These are phyloP conservation scores for Camelus bactrianus DNA, from an alignment of 2,113 vertebrate genomes.

Conservation along the genomic window DNA sequence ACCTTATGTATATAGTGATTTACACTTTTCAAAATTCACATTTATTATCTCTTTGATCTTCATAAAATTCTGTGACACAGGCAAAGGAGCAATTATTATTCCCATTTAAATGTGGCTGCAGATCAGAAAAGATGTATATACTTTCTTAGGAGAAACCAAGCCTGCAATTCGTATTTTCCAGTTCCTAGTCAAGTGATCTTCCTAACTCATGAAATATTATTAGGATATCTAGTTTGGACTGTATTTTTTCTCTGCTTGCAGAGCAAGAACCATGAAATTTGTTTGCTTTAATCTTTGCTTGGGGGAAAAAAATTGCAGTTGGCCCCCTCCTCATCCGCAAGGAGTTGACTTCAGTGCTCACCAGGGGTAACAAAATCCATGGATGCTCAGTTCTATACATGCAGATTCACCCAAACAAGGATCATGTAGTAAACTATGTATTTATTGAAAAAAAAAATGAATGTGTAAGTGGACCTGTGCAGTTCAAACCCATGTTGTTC, in stretches of 20 bases:
- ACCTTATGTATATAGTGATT: conserved; percentile 57
- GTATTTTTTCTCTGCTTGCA: neutral
- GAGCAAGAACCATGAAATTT: neutral
- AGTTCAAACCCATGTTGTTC: neutral
- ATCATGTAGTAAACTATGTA: neutral
- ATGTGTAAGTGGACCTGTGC: neutral
- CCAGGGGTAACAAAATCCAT: neutral
- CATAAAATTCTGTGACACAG: conserved; percentile 53
- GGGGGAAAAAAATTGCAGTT: neutral
- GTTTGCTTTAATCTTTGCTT: neutral
- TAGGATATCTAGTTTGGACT: neutral
- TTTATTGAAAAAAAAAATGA: neutral
- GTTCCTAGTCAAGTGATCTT: neutral
- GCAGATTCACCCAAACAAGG: neutral
- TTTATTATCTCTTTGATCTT: conserved; percentile 65
- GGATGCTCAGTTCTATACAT: neutral
- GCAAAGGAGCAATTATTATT: neutral
- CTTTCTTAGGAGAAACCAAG: conserved; percentile 45
- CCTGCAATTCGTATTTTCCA: neutral
- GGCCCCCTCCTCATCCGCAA: neutral
- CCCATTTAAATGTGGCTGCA: neutral
- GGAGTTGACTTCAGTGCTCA: neutral
- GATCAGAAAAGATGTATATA: neutral
- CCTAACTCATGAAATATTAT: neutral
- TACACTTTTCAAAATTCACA: conserved; percentile 65